These are phyloP conservation scores for Conopomorpha cramerella DNA, from an alignment of 1,140 invertebrate species.

Conservation along the genomic window DNA sequence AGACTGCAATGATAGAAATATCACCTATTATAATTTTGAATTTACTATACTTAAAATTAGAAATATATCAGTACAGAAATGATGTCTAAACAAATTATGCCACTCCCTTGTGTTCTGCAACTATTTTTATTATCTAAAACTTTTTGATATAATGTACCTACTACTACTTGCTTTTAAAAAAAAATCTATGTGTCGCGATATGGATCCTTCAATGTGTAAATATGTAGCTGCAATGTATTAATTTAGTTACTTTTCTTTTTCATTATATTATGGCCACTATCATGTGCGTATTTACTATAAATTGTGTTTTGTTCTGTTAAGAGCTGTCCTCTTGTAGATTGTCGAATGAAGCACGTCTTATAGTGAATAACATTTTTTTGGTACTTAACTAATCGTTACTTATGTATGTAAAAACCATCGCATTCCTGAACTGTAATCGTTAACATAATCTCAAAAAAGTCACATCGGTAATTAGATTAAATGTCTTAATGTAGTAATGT, in stretches of 20 bases:
- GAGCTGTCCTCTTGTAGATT: constrained; percentile 7
- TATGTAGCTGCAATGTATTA: too few relatives aligned
- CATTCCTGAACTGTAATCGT: constrained; percentile 54
- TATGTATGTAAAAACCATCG: constrained; percentile 50
- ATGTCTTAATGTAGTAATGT: constrained; percentile 48
- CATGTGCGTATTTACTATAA: neutral
- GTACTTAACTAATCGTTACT: constrained; percentile 47
- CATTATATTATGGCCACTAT: neutral
- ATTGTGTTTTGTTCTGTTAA: neutral
- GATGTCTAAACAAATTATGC: neutral
- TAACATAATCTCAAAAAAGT: constrained; percentile 37
- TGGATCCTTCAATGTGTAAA: too few relatives aligned
- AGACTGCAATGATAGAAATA: neutral
- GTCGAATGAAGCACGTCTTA: constrained; percentile 21
- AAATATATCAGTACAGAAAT: neutral
- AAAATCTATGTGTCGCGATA: too few relatives aligned
- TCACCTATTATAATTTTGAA: neutral
- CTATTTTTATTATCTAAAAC: constrained; percentile 56
- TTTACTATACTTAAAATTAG: neutral
- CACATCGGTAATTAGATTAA: constrained; percentile 47
- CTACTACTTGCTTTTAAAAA: neutral
- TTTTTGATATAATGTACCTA: constrained; percentile 14
- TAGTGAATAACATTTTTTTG: constrained; percentile 36
- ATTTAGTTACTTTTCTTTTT: too few relatives aligned
- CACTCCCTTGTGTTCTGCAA: constrained; percentile 17